Conservation (phyloP, 2,888 invertebrate species). For the Erebia aethiops region DNA sequence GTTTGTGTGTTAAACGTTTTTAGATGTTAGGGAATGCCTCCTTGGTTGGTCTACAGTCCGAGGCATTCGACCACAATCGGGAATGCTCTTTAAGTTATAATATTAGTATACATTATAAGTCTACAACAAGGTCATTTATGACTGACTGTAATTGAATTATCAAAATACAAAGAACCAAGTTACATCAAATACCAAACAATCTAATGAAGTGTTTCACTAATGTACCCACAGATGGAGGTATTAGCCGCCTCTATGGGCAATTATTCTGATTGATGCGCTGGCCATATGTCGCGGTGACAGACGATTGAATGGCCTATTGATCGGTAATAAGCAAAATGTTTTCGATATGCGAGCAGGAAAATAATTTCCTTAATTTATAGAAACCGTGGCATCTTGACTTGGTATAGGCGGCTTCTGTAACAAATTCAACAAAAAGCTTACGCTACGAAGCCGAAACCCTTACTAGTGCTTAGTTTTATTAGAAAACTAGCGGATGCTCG, state of each 20-base stretch:
- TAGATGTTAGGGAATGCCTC: no score
- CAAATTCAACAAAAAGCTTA: neutral
- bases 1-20: no score
- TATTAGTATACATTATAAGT: no score
- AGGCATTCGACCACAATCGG: no score
- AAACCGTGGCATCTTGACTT: neutral
- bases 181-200: neutral
- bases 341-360: neutral
- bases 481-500: no score
- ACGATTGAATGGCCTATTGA: slow-evolving; percentile 49
- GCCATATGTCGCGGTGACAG: slow-evolving; percentile 62
- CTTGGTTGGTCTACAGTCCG: no score
- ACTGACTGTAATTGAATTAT: neutral
- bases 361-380: neutral
- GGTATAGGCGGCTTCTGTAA: neutral
- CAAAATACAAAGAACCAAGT: neutral
- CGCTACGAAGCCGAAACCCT: neutral
- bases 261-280: slow-evolving; percentile 70
- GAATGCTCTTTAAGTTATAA: no score
- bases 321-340: slow-evolving; percentile 37
- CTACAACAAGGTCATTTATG: no score
- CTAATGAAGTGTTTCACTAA: neutral
- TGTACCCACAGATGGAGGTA: slow-evolving; percentile 7
- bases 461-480: no score
- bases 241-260: slow-evolving; percentile 35